A percentile compares a stretch with the other conserved stretches of the same genome.
Evolutionary conservation across 2,888 invertebrate species (phyloP).

Genomic region (Lasioglossum oenotherae): DNA sequence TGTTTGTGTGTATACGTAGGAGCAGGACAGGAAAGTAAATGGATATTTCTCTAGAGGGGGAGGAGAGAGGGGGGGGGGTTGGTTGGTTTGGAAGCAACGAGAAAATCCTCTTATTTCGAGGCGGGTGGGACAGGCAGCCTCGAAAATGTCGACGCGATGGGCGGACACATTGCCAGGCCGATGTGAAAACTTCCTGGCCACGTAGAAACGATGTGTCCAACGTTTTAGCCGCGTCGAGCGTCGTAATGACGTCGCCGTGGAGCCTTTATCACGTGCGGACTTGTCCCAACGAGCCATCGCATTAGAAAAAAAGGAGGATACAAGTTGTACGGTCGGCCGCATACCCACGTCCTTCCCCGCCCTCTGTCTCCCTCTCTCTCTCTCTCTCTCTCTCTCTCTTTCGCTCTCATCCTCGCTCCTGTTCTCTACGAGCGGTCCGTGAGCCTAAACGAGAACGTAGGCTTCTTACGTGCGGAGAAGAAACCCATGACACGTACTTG

Average conservation of each 20-base stretch:
- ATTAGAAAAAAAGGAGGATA: conserved; percentile 55
- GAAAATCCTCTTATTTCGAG: conserved; percentile 64
- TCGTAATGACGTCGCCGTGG: conserved; percentile 70
- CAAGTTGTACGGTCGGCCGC: background rate
- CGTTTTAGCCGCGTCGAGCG: conserved; percentile 65
- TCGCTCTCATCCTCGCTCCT: background rate
- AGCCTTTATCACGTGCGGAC: conserved; percentile 73
- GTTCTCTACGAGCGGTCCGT: conserved; percentile 31
- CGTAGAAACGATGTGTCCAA: conserved; percentile 74
- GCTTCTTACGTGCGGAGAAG: conserved; percentile 7
- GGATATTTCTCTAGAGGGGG: conserved; percentile 21
- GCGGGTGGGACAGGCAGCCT: conserved; percentile 37
- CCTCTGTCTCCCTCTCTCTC: too few relatives aligned
- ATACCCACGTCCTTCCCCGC: background rate
- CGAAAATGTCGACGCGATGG: conserved; percentile 56
- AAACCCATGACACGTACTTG: conserved; percentile 18
- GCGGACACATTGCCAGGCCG: conserved; percentile 56
- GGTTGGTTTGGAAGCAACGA: conserved; percentile 34
- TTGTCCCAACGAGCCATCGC: conserved; percentile 47
- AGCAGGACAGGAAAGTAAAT: conserved; percentile 34
- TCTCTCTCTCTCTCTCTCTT: background rate
- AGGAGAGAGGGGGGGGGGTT: rapidly evolving
- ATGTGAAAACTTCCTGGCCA: conserved; percentile 70
- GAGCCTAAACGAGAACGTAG: conserved; percentile 16
- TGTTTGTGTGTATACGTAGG: background rate